Evolutionary conservation across 2,113 vertebrate species (phyloP), one percentile per base, ranked within the genome.

Genomic region (Epinephelus cyanopodus): DNA sequence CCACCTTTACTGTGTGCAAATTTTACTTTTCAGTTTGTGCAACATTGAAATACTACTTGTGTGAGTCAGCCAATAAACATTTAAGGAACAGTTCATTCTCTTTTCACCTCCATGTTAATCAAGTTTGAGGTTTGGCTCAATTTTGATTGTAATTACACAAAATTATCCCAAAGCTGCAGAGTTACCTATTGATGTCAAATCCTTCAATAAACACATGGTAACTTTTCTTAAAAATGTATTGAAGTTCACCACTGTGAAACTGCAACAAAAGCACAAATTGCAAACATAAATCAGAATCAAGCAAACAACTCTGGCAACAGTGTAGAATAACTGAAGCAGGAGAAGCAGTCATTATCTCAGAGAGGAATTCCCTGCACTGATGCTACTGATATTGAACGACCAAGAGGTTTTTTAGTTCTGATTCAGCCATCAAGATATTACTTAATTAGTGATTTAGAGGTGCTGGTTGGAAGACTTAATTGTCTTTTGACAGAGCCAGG

Each of bases 241-340:
- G 42, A 83, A 25, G 45, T 48, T 65, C 17, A n/a, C 52, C 2
- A 1, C 42, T 13, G 27, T 56, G 39, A 37, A 71, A 64, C 23
- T 76, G 72, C 19, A 63, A 25, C 21, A 62, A 47, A 69, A 50
- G 73, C 66, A 77, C 39, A 58, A 23, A 48, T 6, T 21, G 19
- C 23, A n/a, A 33, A 65, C 50, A 23, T 18, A 56, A 65, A 65
- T 23, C 39, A 2, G 39, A 42, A 23, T n/a, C 37, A 39, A 58
- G 18, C 2, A 25, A 45, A 23, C 37, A 42, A 42, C 9, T 45
- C 11, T 45, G 42, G 42, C 42, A 45, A 45, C 42, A 45, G 33
- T 12, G 11, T 45, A 45, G 2, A 45, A 11, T 45, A 12, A 45
- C 42, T 45, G 42, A 45, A 45, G 42, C 42, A 45, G 42, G 42